Base-by-base conservation (phyloP, 2,113 vertebrate genomes). In the Raja brachyura region DNA sequence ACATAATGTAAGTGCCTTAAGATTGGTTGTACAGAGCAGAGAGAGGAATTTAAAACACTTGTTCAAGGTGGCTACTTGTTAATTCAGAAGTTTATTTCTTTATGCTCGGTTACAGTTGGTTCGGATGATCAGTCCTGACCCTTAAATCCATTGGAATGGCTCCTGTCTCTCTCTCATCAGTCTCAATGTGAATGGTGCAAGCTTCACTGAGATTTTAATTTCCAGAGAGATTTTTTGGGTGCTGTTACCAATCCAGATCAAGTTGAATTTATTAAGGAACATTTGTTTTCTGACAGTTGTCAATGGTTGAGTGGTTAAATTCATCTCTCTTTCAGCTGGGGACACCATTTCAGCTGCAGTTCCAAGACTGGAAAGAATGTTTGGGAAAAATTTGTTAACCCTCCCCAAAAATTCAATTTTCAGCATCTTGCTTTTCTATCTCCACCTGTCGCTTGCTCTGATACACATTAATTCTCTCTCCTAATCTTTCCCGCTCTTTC, bases 271-370 rank as follows among this genome's bases (percentile, higher is more conserved):
- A 73, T 74, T 73, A 73, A 48, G 66, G 48, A 93, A 74, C 20
- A 14, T 10, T 93, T 76, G 66, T 73, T 93, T 33, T 7, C 92
- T 93, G 92, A n/a, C 92, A 73, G 70, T 78, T 22, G 70, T 48
- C 8, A 73, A 70, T 74, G 68, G 33, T 73, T 74, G 66, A 73
- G 33, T 14, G 33, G 22, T 70, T 92, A 73, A 54, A 54, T 85
- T 85, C 54, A 59, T 28, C 1, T 92, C 48, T 92, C 54, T 54
- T 28, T 2, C 18, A 48, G 8, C 39, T 54, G 0, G 1, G 39
- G 16, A 92, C 90, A 39, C 33, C 54, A 92, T 54, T 48, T 73
- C 66, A 25, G 33, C 3, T 14, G 18, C 20, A 28, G 1, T 92
- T 74, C 39, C 10, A 73, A 48, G 39, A 25, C 20, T 13, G 90